phyloP scores from a whole-genome alignment of 2,797 vertebrate genomes.

The Mus caroli region DNA sequence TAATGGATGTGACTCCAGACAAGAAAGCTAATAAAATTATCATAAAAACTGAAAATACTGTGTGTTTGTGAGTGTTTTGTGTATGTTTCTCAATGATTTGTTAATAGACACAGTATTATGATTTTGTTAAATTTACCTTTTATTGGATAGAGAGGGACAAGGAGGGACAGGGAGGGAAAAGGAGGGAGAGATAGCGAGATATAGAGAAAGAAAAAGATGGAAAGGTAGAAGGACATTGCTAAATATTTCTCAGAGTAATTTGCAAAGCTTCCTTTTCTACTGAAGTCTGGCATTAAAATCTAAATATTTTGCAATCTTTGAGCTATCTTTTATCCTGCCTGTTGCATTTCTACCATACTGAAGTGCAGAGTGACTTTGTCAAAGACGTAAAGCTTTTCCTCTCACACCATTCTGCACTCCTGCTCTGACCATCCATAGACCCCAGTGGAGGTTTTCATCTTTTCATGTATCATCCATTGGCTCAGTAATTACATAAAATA shows the following conservation, averaged over 20 bases:
- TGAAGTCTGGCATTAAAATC: conserved; percentile 43
- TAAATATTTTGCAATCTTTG: background rate
- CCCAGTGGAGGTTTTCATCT: conserved; percentile 93
- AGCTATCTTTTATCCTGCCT: conserved; percentile 84
- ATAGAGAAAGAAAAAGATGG: background rate
- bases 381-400: conserved; percentile 72
- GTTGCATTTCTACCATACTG: conserved; percentile 69
- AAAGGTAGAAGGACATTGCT: background rate
- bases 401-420: conserved; percentile 85
- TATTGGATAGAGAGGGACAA: background rate
- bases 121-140: background rate
- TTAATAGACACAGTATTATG: background rate
- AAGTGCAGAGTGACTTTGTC: conserved; percentile 83
- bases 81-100: background rate
- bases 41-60: conserved; percentile 62
- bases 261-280: background rate
- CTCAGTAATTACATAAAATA: conserved; percentile 94
- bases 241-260: background rate
- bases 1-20: background rate
- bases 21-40: conserved; percentile 25
- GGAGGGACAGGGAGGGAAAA: too few relatives aligned
- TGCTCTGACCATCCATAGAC: conserved; percentile 90
- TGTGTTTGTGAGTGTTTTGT: background rate
- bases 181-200: background rate
- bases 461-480: conserved; percentile 93